Evolutionary conservation across 2,888 invertebrate genomes (phyloP), one percentile per base, ranked within the genome.

Genomic region (Argyresthia albistria): DNA sequence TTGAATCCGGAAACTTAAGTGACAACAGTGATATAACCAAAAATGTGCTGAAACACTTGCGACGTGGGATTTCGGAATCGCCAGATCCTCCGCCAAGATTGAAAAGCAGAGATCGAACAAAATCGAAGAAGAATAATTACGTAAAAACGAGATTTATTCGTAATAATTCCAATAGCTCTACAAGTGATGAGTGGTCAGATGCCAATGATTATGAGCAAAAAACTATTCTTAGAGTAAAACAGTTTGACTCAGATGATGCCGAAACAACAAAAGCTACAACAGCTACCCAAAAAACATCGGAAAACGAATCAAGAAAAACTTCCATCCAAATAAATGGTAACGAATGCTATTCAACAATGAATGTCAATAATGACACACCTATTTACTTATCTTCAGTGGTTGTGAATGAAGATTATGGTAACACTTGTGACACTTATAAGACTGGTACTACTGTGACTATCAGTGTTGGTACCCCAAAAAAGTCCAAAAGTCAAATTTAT

Each of bases 291-390:
- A 70, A 73, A 52, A 65, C 68, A 43, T 60, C 64, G 16, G 81
- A 81, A 66, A 77, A 73, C 56, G 87, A 88, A 57, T 76, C 82
- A 10, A 83, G 89, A 62, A 90, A 90, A 80, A 92, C 93, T 14
- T 93, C 93, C 11, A 93, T 93, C 63, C 86, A 93, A 87, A 93
- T 93, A 66, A 93, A 87, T 69, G 93, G 90, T 52, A 92, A 90
- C 70, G 93, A 91, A 80, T 94, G 89, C 77, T 94, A 93, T 66
- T 93, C 92, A 48, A 93, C 93, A 14, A 92, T 93, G 76, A 93
- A 93, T 70, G 91, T 93, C 1, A 91, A 88, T 61, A 91, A 89
- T 64, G 91, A 93, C 64, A 89, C 90, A 53, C 92, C 92, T 11
- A 88, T 92, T 59, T 93, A 93, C 73, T 90, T 93, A 60, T 93